Evolutionary conservation across 2,888 invertebrate genomes (phyloP).

Genomic region (Callimorpha dominula): DNA sequence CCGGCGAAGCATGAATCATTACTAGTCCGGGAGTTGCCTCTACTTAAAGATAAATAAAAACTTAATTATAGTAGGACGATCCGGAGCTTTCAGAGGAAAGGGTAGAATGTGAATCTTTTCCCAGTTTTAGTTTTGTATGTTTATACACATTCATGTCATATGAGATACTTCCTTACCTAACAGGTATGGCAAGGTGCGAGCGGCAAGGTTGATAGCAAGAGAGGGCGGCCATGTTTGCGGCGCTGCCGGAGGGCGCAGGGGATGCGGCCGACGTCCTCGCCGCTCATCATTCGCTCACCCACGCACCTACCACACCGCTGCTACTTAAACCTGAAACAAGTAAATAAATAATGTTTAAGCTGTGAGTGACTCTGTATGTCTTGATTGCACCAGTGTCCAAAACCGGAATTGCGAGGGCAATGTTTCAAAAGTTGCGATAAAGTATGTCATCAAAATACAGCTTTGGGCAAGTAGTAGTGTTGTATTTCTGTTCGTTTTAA

Average conservation of each 20-base stretch:
- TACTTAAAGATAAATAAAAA: no score
- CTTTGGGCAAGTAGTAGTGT: no score
- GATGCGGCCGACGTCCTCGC: conserved; percentile 57
- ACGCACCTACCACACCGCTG: conserved; percentile 46
- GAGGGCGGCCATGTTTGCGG: conserved; percentile 78
- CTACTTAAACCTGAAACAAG: conserved; percentile 36
- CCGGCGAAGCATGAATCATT: no score
- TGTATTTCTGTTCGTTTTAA: no score
- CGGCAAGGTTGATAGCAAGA: conserved; percentile 84
- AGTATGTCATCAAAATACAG: no score
- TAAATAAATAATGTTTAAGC: background rate
- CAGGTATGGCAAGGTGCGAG: conserved; percentile 82
- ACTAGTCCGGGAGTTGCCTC: no score
- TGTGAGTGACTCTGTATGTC: background rate
- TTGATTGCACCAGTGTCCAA: no score
- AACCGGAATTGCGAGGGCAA: no score
- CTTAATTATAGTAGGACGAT: background rate
- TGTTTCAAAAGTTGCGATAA: no score
- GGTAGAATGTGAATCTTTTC: background rate
- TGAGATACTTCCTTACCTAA: conserved; percentile 64
- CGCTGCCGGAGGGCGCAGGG: conserved; percentile 59
- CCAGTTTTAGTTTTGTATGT: background rate
- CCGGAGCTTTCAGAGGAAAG: background rate
- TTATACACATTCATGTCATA: no score
- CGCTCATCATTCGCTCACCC: conserved; percentile 75